A percentile compares a stretch with the other conserved stretches of the same genome.
These are phyloP conservation scores for Leucania comma DNA, from an alignment of 2,888 invertebrate species.

Conservation along the genomic window DNA sequence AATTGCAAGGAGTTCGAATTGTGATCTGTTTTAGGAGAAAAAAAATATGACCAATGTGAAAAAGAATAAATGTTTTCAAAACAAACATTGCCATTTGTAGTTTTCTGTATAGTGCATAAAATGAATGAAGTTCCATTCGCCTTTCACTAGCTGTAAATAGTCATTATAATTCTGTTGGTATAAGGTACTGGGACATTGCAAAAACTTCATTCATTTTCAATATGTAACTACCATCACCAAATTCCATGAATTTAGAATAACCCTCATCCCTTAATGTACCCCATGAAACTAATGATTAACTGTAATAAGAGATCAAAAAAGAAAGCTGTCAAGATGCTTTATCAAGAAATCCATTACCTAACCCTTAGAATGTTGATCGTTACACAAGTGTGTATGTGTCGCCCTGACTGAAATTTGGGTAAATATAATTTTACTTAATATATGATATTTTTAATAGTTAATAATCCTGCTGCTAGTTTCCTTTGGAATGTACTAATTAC, in stretches of 20 bases:
- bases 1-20: constrained; percentile 76
- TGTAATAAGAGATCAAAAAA: constrained; percentile 72
- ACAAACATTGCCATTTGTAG: constrained; percentile 74
- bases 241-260: constrained; percentile 59
- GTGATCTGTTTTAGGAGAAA: constrained; percentile 82
- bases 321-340: constrained; percentile 90
- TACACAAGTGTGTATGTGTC: constrained; percentile 88
- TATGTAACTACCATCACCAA: constrained; percentile 59
- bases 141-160: constrained; percentile 29
- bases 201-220: constrained; percentile 70
- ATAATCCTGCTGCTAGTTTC: constrained; percentile 86
- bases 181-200: constrained; percentile 24
- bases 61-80: constrained; percentile 88
- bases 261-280: constrained; percentile 63
- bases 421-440: constrained; percentile 89
- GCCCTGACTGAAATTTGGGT: constrained; percentile 89
- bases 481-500: constrained; percentile 88
- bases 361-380: constrained; percentile 82
- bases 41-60: constrained; percentile 88
- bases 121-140: constrained; percentile 69
- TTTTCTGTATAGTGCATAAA: constrained; percentile 71
- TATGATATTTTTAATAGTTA: constrained; percentile 82
- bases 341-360: constrained; percentile 81
- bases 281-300: constrained; percentile 66
- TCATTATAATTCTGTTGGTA: neutral